phyloP scores from a whole-genome alignment of 1,140 invertebrate species.

The Bursaphelenchus mucronatus region DNA sequence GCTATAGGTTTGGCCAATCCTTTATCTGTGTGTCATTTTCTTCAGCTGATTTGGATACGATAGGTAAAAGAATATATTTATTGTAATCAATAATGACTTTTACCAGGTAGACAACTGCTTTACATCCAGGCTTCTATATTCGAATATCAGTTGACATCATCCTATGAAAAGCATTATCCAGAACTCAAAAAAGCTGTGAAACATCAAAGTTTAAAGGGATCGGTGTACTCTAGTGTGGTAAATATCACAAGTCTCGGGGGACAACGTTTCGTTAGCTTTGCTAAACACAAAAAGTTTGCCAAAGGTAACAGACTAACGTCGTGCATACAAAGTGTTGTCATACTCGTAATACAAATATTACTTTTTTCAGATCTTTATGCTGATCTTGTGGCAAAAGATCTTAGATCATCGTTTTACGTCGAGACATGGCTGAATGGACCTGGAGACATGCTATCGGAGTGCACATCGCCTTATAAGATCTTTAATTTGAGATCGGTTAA shows the following conservation, averaged over 20 bases:
- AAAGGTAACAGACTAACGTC: constrained; percentile 25
- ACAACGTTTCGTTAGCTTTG: constrained; percentile 29
- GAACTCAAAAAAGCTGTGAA: constrained; percentile 27
- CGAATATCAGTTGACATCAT: constrained; percentile 31
- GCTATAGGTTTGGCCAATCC: constrained; percentile 74
- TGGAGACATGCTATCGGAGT: constrained; percentile 57
- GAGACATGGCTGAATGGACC: constrained; percentile 80
- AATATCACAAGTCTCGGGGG: constrained; percentile 19
- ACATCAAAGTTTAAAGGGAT: constrained; percentile 16
- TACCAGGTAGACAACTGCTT: constrained; percentile 27
- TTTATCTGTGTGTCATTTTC: constrained; percentile 65
- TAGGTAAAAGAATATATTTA: not conserved
- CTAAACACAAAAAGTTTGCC: constrained; percentile 37
- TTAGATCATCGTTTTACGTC: constrained; percentile 71
- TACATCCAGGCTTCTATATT: constrained; percentile 21
- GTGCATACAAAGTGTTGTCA: constrained; percentile 3
- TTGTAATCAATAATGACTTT: too few relatives aligned
- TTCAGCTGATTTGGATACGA: constrained; percentile 7
- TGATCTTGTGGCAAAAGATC: constrained; percentile 72
- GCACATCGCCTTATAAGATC: constrained; percentile 57
- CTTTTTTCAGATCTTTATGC: constrained; percentile 73
- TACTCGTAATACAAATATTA: constrained; percentile 17
- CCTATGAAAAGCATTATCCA: constrained; percentile 29
- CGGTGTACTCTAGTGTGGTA: constrained; percentile 21
- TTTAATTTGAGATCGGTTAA: constrained; percentile 56